Evolutionary conservation across 2,888 invertebrate genomes (phyloP), one percentile per base, ranked within the genome.

Genomic region (Chrysomela aeneicollis): DNA sequence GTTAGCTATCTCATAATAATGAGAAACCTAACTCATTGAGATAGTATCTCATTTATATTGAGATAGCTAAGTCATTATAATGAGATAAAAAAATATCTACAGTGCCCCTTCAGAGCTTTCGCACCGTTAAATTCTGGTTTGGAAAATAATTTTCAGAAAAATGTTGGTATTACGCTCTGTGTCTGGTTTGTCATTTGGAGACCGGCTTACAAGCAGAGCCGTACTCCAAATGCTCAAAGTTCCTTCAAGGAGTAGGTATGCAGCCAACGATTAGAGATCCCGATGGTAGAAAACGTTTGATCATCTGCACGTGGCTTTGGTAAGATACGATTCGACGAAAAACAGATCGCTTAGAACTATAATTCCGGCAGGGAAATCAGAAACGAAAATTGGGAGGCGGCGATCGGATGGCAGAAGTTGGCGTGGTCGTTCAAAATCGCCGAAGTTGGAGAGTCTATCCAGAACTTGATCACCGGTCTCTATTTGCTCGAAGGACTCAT

Each of bases 271-370:
- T 85, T 0, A 81, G 84, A 66, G 85, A 86, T 65, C 83, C 85
- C 0, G 85, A 86, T 64, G 85, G 87, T 0, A 85, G 86, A 60
- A 85, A 81, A 75, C 82, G 87, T 74, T 87, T 87, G 72, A 85
- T 85, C 63, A 84, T 85, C 5, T 82, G 81, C 51, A 86, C 88
- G 84, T 89, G 89, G 89, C 81, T 89, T 22, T 85, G 88, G 89
- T 88, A 79, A 66, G 55, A 18, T 2, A 22, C 42, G 12, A 22
- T 46, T 17, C n/a, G n/a, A n/a, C n/a, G n/a, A 32, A 8, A 10
- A 52, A 6, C n/a, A n/a, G 1, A 6, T 30, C 22, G 22, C 6
- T 51, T 3, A 51, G 4, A 12, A 51, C 4, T 17, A 5, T 62
- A 65, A 19, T 59, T 19, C 46, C 21, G 55, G 54, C 68, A 88